phyloP scores from a whole-genome alignment of 2,888 invertebrate genomes.

The Aethes cnicana region DNA sequence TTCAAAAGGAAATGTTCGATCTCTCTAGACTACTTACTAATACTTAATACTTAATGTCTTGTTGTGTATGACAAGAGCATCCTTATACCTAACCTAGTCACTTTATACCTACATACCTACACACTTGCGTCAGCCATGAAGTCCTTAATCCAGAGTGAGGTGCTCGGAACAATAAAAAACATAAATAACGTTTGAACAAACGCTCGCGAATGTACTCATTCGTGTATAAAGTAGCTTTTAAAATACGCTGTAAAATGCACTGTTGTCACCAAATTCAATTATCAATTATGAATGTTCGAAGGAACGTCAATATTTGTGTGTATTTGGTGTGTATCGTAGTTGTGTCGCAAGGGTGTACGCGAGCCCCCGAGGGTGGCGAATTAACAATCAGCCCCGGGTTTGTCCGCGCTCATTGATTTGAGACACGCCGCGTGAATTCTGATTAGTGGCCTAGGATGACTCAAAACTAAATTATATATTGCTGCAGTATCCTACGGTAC shows the following conservation, averaged over 20 bases:
- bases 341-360: slow-evolving; percentile 14
- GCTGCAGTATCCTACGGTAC: background rate
- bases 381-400: slow-evolving; percentile 46
- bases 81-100: no score
- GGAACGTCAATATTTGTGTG: slow-evolving; percentile 39
- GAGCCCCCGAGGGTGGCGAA: slow-evolving; percentile 36
- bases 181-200: no score
- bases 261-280: slow-evolving; percentile 3
- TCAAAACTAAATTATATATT: slow-evolving; percentile 13
- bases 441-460: slow-evolving; percentile 18
- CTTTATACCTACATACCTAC: no score
- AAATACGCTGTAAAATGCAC: no score
- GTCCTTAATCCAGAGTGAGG: no score
- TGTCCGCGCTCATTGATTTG: slow-evolving; percentile 43
- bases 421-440: slow-evolving; percentile 29
- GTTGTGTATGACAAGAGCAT: no score
- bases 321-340: slow-evolving; percentile 12
- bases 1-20: no score
- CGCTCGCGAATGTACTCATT: background rate
- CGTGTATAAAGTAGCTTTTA: slow-evolving; percentile 32
- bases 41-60: no score
- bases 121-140: no score
- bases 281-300: slow-evolving; percentile 23
- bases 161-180: no score
- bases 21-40: no score